phyloP scores from a whole-genome alignment of 1,140 invertebrate species.

The Listronotus oregonensis region DNA sequence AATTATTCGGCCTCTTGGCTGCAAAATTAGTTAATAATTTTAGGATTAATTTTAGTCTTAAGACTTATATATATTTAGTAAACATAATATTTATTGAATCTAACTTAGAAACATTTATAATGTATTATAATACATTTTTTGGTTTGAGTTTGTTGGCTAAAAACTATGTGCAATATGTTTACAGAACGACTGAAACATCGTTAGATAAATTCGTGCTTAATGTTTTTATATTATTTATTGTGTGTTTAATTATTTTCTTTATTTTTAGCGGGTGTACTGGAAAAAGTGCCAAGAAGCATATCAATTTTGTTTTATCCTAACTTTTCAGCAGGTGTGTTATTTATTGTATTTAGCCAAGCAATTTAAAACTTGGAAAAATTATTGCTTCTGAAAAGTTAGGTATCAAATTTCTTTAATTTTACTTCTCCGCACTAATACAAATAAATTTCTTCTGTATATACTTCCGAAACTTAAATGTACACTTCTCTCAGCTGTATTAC shows the following conservation, averaged over 20 bases:
- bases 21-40: conserved; percentile 52
- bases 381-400: too few species aligned
- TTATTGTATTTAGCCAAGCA: background rate
- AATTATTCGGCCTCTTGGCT: conserved; percentile 53
- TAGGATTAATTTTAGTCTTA: conserved; percentile 51
- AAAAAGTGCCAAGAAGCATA: conserved; percentile 35
- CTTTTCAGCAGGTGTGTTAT: background rate
- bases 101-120: conserved; percentile 48
- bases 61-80: conserved; percentile 52
- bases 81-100: conserved; percentile 53
- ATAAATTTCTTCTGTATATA: too few species aligned
- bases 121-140: conserved; percentile 37
- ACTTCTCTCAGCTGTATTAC: conserved; percentile 10
- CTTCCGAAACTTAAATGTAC: too few species aligned
- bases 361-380: too few species aligned
- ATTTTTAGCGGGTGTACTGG: conserved; percentile 12
- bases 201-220: conserved; percentile 39
- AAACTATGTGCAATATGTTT: conserved; percentile 54
- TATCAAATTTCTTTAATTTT: too few species aligned
- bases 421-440: too few species aligned
- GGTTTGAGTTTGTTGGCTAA: conserved; percentile 46
- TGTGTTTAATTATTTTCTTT: conserved; percentile 13
- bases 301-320: conserved; percentile 43
- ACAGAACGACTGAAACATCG: conserved; percentile 51
- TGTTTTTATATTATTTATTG: background rate